phyloP scores from a whole-genome alignment of 2,113 vertebrate species.

The Vulpes ferrilata region DNA sequence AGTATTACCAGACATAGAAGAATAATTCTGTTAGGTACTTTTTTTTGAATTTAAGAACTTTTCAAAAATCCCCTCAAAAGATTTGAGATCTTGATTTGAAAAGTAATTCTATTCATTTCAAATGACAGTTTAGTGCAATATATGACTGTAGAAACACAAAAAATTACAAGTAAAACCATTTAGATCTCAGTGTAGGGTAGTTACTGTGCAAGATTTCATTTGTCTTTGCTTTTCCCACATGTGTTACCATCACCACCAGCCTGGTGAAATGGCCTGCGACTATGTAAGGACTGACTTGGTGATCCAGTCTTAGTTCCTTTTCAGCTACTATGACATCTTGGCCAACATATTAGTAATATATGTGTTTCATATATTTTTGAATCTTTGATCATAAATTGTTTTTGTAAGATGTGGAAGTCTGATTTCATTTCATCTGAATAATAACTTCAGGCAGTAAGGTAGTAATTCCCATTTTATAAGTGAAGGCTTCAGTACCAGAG shows the following conservation, averaged over 20 bases:
- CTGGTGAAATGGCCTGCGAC: not conserved
- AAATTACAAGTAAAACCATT: not conserved
- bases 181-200: not conserved
- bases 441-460: not conserved
- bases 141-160: not conserved
- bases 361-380: not conserved
- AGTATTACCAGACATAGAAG: not conserved
- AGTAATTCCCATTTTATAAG: not conserved
- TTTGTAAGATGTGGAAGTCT: not conserved
- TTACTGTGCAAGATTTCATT: not conserved
- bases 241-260: too few relatives aligned
- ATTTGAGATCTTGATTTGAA: not conserved
- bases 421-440: not conserved
- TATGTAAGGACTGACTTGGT: not conserved
- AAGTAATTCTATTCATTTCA: not conserved
- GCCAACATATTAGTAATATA: not conserved
- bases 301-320: not conserved
- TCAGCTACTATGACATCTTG: not conserved
- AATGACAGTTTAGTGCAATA: not conserved
- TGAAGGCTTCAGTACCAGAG: not conserved
- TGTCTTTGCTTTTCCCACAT: not conserved
- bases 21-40: not conserved
- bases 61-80: not conserved
- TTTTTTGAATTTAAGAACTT: not conserved
- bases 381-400: not conserved